Evolutionary conservation across 1,140 invertebrate genomes (phyloP).

Genomic region (Drosophila subobscura): DNA sequence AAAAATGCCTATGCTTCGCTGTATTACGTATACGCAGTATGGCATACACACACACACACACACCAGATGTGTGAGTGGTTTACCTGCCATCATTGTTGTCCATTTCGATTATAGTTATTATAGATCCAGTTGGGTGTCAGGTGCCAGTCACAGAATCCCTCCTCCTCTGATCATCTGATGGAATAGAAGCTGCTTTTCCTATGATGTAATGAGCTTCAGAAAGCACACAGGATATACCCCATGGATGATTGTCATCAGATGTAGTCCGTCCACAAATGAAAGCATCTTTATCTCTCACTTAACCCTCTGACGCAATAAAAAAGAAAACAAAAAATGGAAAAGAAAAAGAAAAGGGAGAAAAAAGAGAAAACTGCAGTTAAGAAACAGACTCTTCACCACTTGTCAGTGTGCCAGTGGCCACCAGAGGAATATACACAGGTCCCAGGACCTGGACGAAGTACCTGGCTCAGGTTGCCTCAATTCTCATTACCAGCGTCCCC

Average conservation of each 20-base stretch:
- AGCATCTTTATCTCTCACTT: conserved; percentile 49
- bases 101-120: conserved; percentile 48
- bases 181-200: conserved; percentile 1
- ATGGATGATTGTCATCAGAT: conserved; percentile 39
- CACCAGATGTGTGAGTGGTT: conserved; percentile 5
- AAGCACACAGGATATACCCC: conserved; percentile 5
- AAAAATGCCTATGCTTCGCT: conserved; percentile 22
- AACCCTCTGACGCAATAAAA: conserved; percentile 37
- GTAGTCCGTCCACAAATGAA: conserved; percentile 9
- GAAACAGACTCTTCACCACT: conserved; percentile 36
- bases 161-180: not conserved
- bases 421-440: conserved; percentile 1
- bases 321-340: not conserved
- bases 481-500: conserved; percentile 41
- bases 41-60: conserved; percentile 4
- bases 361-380: conserved; percentile 40
- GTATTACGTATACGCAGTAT: conserved; percentile 65
- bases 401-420: conserved; percentile 42
- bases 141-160: not conserved
- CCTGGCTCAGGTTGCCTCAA: conserved; percentile 24
- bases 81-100: conserved; percentile 30
- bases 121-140: conserved; percentile 11
- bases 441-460: not conserved
- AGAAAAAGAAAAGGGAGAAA: not conserved
- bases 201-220: conserved; percentile 25